Conservation (phyloP, 2,113 vertebrate genomes). For the Syngnathus typhle region DNA sequence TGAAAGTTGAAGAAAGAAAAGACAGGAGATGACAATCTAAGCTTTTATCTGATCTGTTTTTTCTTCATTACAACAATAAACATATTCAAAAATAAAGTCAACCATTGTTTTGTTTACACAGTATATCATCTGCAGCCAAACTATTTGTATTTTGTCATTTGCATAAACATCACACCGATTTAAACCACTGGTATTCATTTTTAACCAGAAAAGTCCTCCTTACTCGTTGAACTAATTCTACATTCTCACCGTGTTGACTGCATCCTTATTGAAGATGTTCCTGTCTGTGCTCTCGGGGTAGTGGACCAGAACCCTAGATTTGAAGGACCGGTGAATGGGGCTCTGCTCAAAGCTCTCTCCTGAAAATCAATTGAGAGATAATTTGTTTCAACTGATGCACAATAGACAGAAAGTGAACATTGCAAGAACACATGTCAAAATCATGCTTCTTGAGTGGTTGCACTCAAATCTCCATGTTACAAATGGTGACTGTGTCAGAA, state of each 20-base stretch:
- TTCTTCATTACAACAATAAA: no score
- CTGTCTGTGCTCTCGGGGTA: conserved; percentile 92
- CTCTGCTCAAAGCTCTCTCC: conserved; percentile 97
- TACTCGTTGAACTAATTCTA: background rate
- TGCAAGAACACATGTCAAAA: no score
- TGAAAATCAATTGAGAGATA: conserved; percentile 45
- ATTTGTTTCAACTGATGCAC: background rate
- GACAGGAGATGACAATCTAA: no score
- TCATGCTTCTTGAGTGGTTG: no score
- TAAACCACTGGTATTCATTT: background rate
- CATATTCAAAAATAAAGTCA: no score
- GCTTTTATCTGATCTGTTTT: background rate
- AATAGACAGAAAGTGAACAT: conserved; percentile 3
- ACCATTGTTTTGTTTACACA: no score
- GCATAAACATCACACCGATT: no score
- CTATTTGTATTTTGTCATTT: no score
- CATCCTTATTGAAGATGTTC: conserved; percentile 93
- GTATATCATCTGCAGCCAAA: no score
- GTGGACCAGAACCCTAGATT: conserved; percentile 92
- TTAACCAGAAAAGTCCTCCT: background rate
- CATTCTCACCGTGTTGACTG: conserved; percentile 88
- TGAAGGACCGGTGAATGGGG: conserved; percentile 91
- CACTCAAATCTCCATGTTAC: no score
- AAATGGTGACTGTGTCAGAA: no score
- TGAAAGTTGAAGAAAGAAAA: no score